These are phyloP conservation scores for Sebastes schlegelii DNA, from an alignment of 2,113 vertebrate genomes.

Conservation along the genomic window DNA sequence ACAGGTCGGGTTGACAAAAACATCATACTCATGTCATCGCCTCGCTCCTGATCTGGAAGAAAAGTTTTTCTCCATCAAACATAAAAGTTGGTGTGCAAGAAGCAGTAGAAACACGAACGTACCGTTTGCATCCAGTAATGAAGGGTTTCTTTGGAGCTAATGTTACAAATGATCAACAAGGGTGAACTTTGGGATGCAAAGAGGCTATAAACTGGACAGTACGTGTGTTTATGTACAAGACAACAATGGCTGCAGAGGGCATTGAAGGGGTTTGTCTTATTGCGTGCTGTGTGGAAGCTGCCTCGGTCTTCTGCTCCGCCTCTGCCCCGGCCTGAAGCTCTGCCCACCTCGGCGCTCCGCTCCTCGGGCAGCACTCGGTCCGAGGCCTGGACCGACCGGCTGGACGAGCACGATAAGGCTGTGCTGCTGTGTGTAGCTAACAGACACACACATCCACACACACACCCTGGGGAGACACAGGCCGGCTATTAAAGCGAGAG, in stretches of 20 bases:
- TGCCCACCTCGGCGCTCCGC: neutral
- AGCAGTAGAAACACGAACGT: no score
- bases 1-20: no score
- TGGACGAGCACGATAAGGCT: conserved; percentile 29
- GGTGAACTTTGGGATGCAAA: neutral
- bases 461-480: conserved; percentile 19
- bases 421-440: neutral
- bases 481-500: conserved; percentile 54
- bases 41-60: no score
- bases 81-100: no score
- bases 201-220: no score
- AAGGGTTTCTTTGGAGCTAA: neutral
- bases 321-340: neutral
- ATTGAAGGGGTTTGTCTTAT: neutral
- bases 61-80: no score
- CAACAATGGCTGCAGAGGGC: neutral
- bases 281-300: no score
- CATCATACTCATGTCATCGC: no score
- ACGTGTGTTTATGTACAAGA: no score
- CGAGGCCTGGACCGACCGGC: neutral
- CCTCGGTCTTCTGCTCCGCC: no score
- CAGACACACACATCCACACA: neutral
- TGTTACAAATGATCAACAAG: neutral
- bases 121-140: neutral
- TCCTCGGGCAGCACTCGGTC: conserved; percentile 4